Evolutionary conservation across 2,113 vertebrate genomes (phyloP), one percentile per base, ranked within the genome.

Genomic region (Glaucomys volans): DNA sequence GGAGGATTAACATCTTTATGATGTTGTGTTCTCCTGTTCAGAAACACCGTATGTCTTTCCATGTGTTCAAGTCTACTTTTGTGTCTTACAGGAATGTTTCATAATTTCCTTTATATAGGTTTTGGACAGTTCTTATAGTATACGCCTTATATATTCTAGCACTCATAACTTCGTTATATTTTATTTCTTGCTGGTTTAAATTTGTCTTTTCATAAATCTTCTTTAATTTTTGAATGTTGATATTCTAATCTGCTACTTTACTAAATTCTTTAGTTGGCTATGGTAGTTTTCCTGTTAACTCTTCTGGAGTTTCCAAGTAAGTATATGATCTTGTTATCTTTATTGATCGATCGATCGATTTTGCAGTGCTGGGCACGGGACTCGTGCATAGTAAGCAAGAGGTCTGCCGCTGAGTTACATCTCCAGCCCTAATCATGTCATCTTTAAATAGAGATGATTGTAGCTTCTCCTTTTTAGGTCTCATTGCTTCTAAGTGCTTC

Each of bases 251-350:
- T 71, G 2, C 9, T n/a, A 42, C 62, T 92, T 91, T 59, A 85
- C 42, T 54, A 82, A 76, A 88, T 92, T 86, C 64, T 93, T n/a
- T 81, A 67, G 85, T 12, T 91, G 50, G 71, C 37, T 66, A 64
- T 52, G 57, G 35, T 54, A 44, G n/a, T 72, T 94, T 95, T 90
- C 85, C 50, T 85, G 52, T 72, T 52, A 42, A 87, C 88, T 89
- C 24, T 57, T 85, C 71, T 30, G 37, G 24, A 17, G 32, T 72
- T 91, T 87, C 12, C n/a, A 75, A 71, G 26, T 22, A 75, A 71
- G 26, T 22, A 35, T 32, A 50, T 42, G 85, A 82, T 81, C 32
- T 5, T 40, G 13, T 72, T n/a, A 20, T 37, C 12, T 83, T 59
- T 80, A 80, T 42, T 54, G 64, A 9, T 14, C 50, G 37, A 2